phyloP scores from a whole-genome alignment of 2,888 invertebrate species.

The Rotaria magnacalcarata region DNA sequence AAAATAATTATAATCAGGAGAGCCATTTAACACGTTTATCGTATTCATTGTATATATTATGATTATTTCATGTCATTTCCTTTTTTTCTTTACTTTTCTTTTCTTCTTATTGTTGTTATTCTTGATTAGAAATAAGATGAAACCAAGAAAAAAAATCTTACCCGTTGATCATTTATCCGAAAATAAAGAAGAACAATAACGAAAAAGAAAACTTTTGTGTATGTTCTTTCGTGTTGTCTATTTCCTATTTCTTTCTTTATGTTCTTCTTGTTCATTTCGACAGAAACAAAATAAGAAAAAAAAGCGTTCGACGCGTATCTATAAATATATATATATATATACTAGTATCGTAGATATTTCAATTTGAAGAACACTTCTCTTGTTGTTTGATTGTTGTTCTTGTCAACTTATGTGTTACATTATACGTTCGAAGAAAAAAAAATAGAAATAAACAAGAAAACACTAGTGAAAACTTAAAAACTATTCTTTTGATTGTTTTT shows the following conservation, averaged over 20 bases:
- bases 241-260: background rate
- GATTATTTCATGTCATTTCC: background rate
- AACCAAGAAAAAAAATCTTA: background rate
- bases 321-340: background rate
- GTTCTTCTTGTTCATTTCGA: background rate
- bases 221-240: background rate
- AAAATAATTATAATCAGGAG: too few species aligned
- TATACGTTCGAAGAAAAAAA: background rate
- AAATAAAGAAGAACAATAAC: background rate
- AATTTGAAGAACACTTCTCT: background rate
- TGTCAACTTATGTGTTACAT: constrained; percentile 8
- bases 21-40: background rate
- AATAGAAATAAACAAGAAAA: background rate
- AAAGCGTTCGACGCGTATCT: background rate
- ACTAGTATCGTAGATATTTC: background rate
- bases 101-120: background rate
- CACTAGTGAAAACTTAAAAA: background rate
- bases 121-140: background rate
- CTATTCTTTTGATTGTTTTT: background rate
- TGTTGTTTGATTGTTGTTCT: background rate
- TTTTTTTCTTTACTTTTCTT: too few species aligned
- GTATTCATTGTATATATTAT: constrained; percentile 9
- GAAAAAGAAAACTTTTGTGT: background rate
- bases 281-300: background rate
- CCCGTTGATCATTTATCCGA: background rate